Percentiles rank a stretch among this genome's conserved stretches.
Conservation (phyloP, 2,888 invertebrate genomes). For the Microplitis deprimator region DNA sequence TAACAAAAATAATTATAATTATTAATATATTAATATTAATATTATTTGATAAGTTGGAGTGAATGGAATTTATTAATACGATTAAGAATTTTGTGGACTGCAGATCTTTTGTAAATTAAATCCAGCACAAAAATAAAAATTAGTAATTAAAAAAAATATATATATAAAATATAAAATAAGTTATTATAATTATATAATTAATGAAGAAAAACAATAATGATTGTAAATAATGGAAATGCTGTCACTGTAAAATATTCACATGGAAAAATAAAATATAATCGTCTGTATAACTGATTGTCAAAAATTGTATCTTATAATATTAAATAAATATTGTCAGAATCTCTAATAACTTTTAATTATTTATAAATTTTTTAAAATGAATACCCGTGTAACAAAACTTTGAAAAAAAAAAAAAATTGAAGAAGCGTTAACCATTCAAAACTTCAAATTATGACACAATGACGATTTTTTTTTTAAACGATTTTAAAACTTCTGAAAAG, state of each 20-base stretch:
- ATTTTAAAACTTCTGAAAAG: no score
- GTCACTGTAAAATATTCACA: slow-evolving; percentile 56
- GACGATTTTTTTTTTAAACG: no score
- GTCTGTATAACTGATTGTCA: slow-evolving; percentile 70
- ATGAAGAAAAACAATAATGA: not conserved
- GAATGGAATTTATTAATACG: slow-evolving; percentile 15
- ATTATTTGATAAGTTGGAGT: slow-evolving; percentile 37
- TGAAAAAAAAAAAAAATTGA: no score
- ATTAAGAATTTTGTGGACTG: slow-evolving; percentile 42
- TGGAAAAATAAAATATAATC: slow-evolving; percentile 58
- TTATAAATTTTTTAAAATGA: not conserved
- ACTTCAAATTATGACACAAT: no score
- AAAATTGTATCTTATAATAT: slow-evolving; percentile 69
- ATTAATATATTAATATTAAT: slow-evolving; percentile 31
- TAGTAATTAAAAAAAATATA: slow-evolving; percentile 15
- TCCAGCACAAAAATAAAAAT: slow-evolving; percentile 38
- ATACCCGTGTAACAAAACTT: no score
- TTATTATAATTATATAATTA: slow-evolving; percentile 18
- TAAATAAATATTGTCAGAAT: slow-evolving; percentile 56
- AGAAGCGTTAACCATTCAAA: no score
- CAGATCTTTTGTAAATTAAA: slow-evolving; percentile 44
- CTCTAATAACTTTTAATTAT: not conserved
- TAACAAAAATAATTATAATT: slow-evolving; percentile 30
- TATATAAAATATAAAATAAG: slow-evolving; percentile 24
- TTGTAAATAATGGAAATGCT: slow-evolving; percentile 31